Percentiles rank a stretch among this genome's conserved stretches.
Evolutionary conservation across 2,797 vertebrate genomes (phyloP).

Genomic region (Siniperca obscura): DNA sequence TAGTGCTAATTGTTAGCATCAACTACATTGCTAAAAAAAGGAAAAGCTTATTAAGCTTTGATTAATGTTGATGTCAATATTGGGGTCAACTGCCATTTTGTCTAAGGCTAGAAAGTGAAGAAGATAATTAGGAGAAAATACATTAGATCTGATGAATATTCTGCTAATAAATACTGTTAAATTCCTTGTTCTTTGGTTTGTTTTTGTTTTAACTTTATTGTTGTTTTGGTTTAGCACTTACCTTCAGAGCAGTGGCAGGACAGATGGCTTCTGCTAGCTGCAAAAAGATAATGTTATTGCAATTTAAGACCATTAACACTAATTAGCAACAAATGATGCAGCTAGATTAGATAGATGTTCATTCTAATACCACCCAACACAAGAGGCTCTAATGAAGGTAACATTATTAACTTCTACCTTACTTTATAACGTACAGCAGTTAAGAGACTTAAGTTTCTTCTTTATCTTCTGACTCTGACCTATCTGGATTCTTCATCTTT

Average conservation of each 20-base stretch:
- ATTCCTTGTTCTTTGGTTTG: no score
- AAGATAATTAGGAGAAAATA: constrained; percentile 1
- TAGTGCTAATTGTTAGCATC: background rate
- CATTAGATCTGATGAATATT: background rate
- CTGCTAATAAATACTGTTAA: background rate
- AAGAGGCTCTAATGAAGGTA: background rate
- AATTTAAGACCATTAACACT: constrained; percentile 29
- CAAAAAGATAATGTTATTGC: constrained; percentile 5
- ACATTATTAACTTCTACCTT: background rate
- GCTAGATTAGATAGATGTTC: constrained; percentile 3
- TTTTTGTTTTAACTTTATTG: background rate
- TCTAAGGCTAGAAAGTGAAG: background rate
- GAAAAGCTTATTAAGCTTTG: background rate
- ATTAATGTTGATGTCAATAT: background rate
- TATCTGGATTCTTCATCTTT: background rate
- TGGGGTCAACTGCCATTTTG: background rate
- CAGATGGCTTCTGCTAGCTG: constrained; percentile 29
- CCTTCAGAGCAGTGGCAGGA: constrained; percentile 12
- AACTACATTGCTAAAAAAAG: background rate
- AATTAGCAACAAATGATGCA: constrained; percentile 43
- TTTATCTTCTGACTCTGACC: constrained; percentile 3
- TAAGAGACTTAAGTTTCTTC: background rate
- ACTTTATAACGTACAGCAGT: no score
- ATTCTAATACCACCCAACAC: background rate
- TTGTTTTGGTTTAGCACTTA: constrained; percentile 3